phyloP scores from a whole-genome alignment of 2,797 vertebrate genomes.

The Xenopus petersii region DNA sequence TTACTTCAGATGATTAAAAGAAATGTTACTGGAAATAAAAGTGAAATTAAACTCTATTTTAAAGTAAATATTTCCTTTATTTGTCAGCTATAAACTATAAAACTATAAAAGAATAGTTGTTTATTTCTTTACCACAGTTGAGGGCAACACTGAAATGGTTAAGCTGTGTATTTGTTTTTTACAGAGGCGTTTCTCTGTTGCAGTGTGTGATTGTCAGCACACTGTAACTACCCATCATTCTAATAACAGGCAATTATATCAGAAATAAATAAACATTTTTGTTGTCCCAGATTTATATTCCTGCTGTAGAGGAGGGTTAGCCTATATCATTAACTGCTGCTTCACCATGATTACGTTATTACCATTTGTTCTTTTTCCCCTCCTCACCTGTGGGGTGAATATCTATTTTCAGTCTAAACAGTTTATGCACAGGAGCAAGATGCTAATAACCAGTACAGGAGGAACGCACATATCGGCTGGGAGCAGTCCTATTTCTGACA shows the following conservation, averaged over 20 bases:
- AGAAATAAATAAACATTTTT: conserved; percentile 21
- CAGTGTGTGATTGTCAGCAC: not conserved
- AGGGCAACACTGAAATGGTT: conserved; percentile 5
- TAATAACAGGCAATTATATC: conserved; percentile 33
- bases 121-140: not conserved
- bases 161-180: not conserved
- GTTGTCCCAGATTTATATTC: conserved; percentile 14
- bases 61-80: too few species aligned
- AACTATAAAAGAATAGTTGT: not conserved
- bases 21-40: too few species aligned
- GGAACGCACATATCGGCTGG: conserved; percentile 17
- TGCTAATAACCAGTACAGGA: conserved; percentile 24
- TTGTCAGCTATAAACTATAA: too few species aligned
- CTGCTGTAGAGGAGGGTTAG: conserved; percentile 11
- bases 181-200: not conserved
- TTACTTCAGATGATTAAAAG: too few species aligned
- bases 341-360: conserved; percentile 5
- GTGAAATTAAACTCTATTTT: too few species aligned
- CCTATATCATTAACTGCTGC: conserved; percentile 8
- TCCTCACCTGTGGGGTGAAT: conserved; percentile 1
- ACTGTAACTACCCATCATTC: conserved; percentile 16
- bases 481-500: conserved; percentile 1
- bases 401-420: conserved; percentile 22
- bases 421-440: not conserved
- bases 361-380: conserved; percentile 5